These are phyloP conservation scores for Leucophenga maculata DNA, from an alignment of 2,888 invertebrate genomes.

Conservation along the genomic window DNA sequence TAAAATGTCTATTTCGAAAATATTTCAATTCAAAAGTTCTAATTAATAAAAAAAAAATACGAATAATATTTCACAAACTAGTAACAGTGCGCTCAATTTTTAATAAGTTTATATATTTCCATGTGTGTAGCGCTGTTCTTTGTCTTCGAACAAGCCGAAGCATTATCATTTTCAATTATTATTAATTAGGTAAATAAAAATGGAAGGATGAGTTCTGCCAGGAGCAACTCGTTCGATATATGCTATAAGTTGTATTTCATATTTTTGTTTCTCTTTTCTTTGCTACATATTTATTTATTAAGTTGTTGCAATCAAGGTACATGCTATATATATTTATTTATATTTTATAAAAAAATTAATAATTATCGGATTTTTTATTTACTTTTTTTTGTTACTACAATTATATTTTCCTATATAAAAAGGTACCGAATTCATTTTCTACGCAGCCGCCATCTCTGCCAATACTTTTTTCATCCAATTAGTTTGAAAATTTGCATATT, in stretches of 20 bases:
- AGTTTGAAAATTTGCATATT: conserved; percentile 43
- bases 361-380: conserved; percentile 18
- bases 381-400: conserved; percentile 39
- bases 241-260: conserved; percentile 10
- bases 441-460: conserved; percentile 11
- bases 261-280: conserved; percentile 11
- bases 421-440: conserved; percentile 64
- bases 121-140: no score
- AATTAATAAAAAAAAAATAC: no score
- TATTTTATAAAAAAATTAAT: conserved; percentile 3
- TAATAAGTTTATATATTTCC: no score
- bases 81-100: no score
- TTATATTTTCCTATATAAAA: conserved; percentile 43
- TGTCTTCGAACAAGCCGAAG: conserved; percentile 6
- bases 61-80: no score
- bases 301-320: conserved; percentile 44
- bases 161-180: not conserved
- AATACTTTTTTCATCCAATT: conserved; percentile 44
- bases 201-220: conserved; percentile 23
- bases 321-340: conserved; percentile 31
- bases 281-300: conserved; percentile 5
- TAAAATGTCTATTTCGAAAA: no score
- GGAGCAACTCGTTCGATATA: conserved; percentile 25
- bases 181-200: conserved; percentile 11
- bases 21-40: no score